Percentiles rank a stretch among this genome's conserved stretches.
Conservation (phyloP, 1,140 invertebrate genomes). For the Globodera rostochiensis region DNA sequence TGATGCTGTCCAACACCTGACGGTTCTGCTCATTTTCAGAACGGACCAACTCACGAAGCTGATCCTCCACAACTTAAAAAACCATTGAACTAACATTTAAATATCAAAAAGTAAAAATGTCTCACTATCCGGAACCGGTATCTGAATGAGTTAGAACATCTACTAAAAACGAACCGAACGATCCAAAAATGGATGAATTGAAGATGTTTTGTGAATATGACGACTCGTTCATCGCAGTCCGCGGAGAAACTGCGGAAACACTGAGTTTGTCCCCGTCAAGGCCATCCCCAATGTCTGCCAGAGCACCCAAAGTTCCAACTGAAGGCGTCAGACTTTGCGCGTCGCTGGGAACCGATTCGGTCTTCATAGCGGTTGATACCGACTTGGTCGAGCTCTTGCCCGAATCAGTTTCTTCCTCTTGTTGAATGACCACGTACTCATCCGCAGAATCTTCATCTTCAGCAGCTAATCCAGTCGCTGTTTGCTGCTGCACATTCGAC, state of each 20-base stretch:
- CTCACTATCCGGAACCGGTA: no score
- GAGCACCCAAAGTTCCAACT: neutral
- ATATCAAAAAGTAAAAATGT: neutral
- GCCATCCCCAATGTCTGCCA: slow-evolving; percentile 3
- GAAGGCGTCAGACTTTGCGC: neutral
- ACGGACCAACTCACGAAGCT: slow-evolving; percentile 1
- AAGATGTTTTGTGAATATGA: neutral
- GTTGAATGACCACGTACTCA: slow-evolving; percentile 4
- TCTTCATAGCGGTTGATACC: neutral
- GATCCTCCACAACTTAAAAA: neutral
- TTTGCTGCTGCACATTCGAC: neutral
- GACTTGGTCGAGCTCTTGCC: neutral
- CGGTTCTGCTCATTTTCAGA: slow-evolving; percentile 5
- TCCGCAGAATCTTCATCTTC: neutral
- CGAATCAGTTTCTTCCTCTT: neutral
- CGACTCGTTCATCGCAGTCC: neutral
- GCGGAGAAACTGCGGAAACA: neutral
- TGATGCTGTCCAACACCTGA: neutral
- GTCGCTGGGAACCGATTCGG: neutral
- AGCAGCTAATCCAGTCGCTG: neutral
- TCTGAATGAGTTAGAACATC: no score
- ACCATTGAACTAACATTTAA: neutral
- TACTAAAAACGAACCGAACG: neutral
- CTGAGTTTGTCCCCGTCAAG: slow-evolving; percentile 9
- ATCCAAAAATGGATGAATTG: neutral